A percentile compares a stretch with the other conserved stretches of the same genome.
These are phyloP conservation scores for Eira barbara DNA, from an alignment of 2,113 vertebrate genomes.

Conservation along the genomic window DNA sequence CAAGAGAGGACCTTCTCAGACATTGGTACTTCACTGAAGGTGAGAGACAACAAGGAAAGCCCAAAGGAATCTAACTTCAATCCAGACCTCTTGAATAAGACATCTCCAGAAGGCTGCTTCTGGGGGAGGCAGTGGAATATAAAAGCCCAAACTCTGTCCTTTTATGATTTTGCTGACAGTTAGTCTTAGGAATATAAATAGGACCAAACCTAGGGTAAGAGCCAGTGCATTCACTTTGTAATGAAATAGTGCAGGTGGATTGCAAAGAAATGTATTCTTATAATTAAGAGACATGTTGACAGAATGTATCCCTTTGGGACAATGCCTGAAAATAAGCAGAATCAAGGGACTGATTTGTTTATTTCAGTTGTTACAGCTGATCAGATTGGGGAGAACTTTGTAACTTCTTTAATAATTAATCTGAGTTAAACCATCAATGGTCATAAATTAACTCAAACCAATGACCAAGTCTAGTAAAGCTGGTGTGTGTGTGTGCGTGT, in stretches of 20 bases:
- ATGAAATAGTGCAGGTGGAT: neutral
- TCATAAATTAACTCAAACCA: constrained; percentile 27
- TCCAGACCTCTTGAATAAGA: neutral
- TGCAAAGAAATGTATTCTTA: neutral
- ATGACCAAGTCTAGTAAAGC: neutral
- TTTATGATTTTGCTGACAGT: neutral
- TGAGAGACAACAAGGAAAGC: neutral
- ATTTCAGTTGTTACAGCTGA: constrained; percentile 16
- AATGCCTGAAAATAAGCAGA: neutral
- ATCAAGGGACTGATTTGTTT: constrained; percentile 58
- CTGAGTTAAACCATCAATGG: neutral
- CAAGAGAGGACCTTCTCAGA: neutral
- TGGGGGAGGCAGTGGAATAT: neutral
- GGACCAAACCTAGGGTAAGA: neutral
- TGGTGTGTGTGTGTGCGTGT: neutral
- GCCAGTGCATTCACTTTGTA: neutral
- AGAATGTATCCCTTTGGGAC: constrained; percentile 18
- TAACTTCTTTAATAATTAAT: constrained; percentile 60
- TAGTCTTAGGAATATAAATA: neutral
- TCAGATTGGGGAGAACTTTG: constrained; percentile 27
- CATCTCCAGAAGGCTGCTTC: neutral
- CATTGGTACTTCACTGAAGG: neutral
- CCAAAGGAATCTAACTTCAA: neutral
- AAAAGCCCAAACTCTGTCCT: neutral
- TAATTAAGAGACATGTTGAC: constrained; percentile 7